Percentiles rank a stretch among this genome's conserved stretches.
phyloP scores from a whole-genome alignment of 2,797 vertebrate genomes.

The Cetoscarus ocellatus region DNA sequence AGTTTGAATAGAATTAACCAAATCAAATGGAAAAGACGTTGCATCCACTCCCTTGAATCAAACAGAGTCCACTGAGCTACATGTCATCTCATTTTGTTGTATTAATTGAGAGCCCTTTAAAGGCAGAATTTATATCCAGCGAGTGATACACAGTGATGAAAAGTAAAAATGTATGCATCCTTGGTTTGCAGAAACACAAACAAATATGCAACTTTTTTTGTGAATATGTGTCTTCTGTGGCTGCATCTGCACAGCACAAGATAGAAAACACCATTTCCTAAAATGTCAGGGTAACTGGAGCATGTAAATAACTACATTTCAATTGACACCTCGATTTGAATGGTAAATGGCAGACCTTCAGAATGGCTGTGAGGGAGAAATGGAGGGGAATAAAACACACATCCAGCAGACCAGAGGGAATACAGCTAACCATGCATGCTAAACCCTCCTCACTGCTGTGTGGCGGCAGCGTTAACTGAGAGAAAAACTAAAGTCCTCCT shows the following conservation, averaged over 20 bases:
- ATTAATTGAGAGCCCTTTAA: too few relatives aligned
- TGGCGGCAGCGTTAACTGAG: constrained; percentile 34
- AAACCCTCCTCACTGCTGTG: constrained; percentile 24
- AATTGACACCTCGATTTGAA: constrained; percentile 79
- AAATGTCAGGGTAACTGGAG: constrained; percentile 75
- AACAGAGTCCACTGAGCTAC: too few relatives aligned
- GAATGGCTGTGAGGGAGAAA: constrained; percentile 60
- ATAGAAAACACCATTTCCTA: constrained; percentile 62
- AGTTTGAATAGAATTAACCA: too few relatives aligned
- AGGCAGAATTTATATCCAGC: too few relatives aligned
- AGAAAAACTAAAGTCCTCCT: constrained; percentile 32
- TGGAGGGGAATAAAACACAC: constrained; percentile 67
- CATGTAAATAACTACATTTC: constrained; percentile 80
- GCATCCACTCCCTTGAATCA: too few relatives aligned
- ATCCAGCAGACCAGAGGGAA: constrained; percentile 52
- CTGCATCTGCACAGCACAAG: constrained; percentile 51
- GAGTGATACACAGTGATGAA: too few relatives aligned
- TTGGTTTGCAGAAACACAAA: constrained; percentile 3
- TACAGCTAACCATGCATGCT: constrained; percentile 48
- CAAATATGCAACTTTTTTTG: constrained; percentile 1
- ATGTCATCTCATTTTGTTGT: too few relatives aligned
- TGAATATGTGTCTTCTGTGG: constrained; percentile 15
- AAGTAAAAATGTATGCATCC: neutral
- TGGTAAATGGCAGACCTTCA: constrained; percentile 73
- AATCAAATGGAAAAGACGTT: too few relatives aligned